Percentiles rank a stretch among this genome's conserved stretches.
phyloP scores from a whole-genome alignment of 2,797 vertebrate genomes.

The Leptatherina wallacei region DNA sequence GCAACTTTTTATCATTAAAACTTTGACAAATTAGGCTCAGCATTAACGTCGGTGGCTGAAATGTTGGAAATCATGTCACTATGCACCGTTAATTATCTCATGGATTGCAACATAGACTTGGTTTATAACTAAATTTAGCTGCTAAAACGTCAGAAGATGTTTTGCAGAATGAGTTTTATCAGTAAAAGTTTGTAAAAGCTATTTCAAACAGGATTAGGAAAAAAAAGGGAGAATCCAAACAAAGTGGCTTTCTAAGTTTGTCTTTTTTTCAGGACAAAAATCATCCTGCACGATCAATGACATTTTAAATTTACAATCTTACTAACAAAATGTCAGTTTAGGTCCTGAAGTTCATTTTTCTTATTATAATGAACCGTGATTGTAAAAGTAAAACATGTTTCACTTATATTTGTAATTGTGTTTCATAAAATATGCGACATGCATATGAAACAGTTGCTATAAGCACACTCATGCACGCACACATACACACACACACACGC shows the following conservation, averaged over 20 bases:
- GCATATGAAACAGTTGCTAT: slow-evolving; percentile 24
- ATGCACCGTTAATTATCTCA: too few relatives aligned
- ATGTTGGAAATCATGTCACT: too few relatives aligned
- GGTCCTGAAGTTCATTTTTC: too few relatives aligned
- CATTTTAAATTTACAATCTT: too few relatives aligned
- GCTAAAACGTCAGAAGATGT: too few relatives aligned
- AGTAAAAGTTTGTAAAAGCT: neutral
- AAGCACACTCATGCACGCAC: slow-evolving; percentile 15
- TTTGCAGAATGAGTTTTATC: neutral
- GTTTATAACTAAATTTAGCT: too few relatives aligned
- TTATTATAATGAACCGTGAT: neutral
- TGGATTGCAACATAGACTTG: too few relatives aligned
- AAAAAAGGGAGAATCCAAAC: neutral
- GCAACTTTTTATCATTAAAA: too few relatives aligned
- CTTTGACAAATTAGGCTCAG: too few relatives aligned
- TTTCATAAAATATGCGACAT: neutral
- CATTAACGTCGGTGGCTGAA: too few relatives aligned
- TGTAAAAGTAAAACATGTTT: neutral
- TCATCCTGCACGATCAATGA: neutral
- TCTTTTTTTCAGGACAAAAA: neutral
- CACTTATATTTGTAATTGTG: neutral
- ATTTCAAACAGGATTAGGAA: neutral
- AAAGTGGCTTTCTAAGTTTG: neutral
- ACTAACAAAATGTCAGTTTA: too few relatives aligned
- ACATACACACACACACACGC: slow-evolving; percentile 4